These are phyloP conservation scores for Dusona sp. DNA, from an alignment of 2,888 invertebrate genomes.

Conservation along the genomic window DNA sequence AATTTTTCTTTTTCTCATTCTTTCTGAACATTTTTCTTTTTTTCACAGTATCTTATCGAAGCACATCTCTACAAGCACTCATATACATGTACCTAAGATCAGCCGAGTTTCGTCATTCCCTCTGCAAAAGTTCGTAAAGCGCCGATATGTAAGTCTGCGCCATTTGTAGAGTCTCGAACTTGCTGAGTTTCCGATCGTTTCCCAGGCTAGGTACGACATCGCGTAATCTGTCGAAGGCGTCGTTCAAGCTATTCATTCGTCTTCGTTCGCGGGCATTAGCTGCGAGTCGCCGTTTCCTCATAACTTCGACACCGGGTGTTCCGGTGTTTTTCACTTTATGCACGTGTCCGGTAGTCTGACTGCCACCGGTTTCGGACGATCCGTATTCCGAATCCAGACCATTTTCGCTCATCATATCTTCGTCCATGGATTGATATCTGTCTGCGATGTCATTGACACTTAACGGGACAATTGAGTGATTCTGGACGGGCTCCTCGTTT, in stretches of 20 bases:
- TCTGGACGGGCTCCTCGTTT: constrained; percentile 63
- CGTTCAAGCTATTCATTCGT: constrained; percentile 90
- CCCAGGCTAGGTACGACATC: constrained; percentile 90
- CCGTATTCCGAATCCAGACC: constrained; percentile 60
- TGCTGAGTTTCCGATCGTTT: constrained; percentile 90
- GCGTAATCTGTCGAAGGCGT: constrained; percentile 89
- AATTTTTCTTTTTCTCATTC: constrained; percentile 3
- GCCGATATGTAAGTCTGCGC: constrained; percentile 91
- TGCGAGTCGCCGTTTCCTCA: constrained; percentile 88
- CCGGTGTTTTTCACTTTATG: constrained; percentile 77
- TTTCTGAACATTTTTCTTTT: not conserved
- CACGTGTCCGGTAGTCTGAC: constrained; percentile 67
- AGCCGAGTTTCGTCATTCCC: constrained; percentile 75
- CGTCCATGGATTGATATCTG: constrained; percentile 60
- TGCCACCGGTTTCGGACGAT: constrained; percentile 7
- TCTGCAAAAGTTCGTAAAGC: constrained; percentile 87
- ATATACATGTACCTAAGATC: constrained; percentile 11
- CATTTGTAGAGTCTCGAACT: constrained; percentile 92
- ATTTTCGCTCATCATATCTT: constrained; percentile 61
- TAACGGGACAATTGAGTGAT: constrained; percentile 62
- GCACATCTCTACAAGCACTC: not conserved
- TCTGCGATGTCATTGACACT: constrained; percentile 30
- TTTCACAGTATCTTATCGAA: not conserved
- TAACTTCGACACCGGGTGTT: constrained; percentile 84
- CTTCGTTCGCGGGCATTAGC: constrained; percentile 91